Percentiles rank a stretch among this genome's conserved stretches.
Conservation (phyloP, 2,113 vertebrate genomes). For the Alligator sinensis region DNA sequence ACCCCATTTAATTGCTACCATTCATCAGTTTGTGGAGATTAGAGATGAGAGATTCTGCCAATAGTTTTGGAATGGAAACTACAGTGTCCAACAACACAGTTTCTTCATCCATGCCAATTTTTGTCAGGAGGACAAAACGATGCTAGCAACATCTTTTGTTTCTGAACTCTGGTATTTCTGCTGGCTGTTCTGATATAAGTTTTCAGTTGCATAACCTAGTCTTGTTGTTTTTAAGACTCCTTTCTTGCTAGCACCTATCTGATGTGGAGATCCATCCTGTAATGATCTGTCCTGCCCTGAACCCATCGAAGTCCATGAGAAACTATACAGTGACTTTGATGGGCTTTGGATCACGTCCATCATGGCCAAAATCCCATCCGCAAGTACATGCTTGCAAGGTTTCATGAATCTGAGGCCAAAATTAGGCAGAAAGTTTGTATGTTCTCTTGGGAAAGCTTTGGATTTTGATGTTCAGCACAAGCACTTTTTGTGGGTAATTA, state of each 20-base stretch:
- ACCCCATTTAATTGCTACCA: constrained; percentile 67
- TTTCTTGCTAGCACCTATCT: background rate
- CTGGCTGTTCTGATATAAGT: background rate
- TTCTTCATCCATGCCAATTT: constrained; percentile 53
- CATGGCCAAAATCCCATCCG: constrained; percentile 17
- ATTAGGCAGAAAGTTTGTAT: constrained; percentile 9
- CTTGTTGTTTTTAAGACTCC: background rate
- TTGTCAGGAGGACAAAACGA: constrained; percentile 20
- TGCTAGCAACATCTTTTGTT: background rate
- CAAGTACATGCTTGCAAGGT: constrained; percentile 27
- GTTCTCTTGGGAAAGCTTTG: constrained; percentile 57
- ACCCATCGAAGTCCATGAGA: background rate
- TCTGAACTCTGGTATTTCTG: constrained; percentile 30
- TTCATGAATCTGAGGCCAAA: constrained; percentile 13
- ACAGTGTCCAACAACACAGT: constrained; percentile 24
- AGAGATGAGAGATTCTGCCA: constrained; percentile 72
- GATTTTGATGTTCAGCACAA: constrained; percentile 61
- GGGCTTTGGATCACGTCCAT: constrained; percentile 39
- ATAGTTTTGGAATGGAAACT: constrained; percentile 57
- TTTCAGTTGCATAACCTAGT: background rate
- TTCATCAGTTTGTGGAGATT: constrained; percentile 72
- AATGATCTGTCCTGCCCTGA: background rate
- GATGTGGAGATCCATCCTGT: background rate
- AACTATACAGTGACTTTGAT: constrained; percentile 21
- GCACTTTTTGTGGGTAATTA: constrained; percentile 68